Percentiles rank a stretch among this genome's conserved stretches.
Evolutionary conservation across 2,113 vertebrate species (phyloP).

Genomic region (Poecile atricapillus): DNA sequence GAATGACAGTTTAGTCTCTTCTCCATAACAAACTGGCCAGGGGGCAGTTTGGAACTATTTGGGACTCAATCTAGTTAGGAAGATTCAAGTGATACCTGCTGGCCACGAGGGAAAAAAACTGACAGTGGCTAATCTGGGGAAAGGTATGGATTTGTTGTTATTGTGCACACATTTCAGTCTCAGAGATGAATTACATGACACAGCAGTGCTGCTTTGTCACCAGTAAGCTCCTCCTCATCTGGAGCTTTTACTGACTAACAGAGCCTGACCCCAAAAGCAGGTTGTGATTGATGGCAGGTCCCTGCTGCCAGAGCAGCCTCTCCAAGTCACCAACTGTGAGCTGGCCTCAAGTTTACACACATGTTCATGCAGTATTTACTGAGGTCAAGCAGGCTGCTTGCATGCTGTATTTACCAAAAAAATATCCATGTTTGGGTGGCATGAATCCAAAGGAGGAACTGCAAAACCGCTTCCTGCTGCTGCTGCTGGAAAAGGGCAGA

Average conservation of each 20-base stretch:
- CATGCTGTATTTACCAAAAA: background rate
- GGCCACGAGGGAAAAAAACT: background rate
- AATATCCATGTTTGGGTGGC: background rate
- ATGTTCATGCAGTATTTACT: background rate
- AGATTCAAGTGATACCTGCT: background rate
- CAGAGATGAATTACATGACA: background rate
- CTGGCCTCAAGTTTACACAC: background rate
- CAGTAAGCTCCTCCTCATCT: background rate
- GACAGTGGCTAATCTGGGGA: background rate
- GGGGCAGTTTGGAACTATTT: background rate
- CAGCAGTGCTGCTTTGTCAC: background rate
- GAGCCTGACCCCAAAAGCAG: background rate
- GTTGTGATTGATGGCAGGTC: background rate
- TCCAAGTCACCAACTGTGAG: accelerated
- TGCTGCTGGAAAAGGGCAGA: background rate
- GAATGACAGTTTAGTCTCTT: background rate
- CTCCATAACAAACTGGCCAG: background rate
- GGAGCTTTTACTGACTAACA: background rate
- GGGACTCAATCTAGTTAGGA: background rate
- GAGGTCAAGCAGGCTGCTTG: background rate
- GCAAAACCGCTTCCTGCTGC: background rate
- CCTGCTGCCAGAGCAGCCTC: background rate
- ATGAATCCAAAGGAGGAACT: background rate
- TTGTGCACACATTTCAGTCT: background rate
- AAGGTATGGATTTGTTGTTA: background rate